Evolutionary conservation across 2,113 vertebrate genomes (phyloP).

Genomic region (Oxyura jamaicensis): DNA sequence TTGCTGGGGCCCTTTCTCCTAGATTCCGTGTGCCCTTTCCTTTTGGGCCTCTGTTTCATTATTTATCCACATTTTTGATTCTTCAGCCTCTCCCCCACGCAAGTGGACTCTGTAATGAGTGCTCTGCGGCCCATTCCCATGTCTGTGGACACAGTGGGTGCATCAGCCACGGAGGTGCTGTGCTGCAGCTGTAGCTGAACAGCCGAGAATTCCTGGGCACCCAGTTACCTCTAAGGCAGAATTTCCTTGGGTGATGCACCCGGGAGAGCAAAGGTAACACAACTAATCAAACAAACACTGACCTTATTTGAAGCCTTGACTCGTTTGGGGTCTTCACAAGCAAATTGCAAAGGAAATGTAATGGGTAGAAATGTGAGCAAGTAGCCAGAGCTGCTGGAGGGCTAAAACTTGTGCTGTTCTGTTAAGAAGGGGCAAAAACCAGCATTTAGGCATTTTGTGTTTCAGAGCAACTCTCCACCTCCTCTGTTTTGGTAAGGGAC

Average conservation of each 20-base stretch:
- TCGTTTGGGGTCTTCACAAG: not conserved
- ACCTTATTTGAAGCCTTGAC: not conserved
- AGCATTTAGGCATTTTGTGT: not conserved
- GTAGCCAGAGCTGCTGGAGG: not conserved
- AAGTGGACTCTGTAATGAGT: not conserved
- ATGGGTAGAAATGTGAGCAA: accelerated
- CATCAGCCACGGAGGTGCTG: not conserved
- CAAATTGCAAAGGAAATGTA: not conserved
- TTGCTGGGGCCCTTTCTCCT: not conserved
- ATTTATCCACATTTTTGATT: not conserved
- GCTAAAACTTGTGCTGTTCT: not conserved
- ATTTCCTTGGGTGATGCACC: not conserved
- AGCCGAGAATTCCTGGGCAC: not conserved
- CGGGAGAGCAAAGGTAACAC: not conserved
- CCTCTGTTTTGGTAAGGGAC: not conserved
- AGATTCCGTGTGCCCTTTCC: not conserved
- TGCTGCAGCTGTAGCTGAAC: not conserved
- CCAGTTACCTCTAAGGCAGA: accelerated
- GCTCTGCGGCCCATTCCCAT: accelerated
- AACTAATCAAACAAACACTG: not conserved
- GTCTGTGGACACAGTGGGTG: accelerated
- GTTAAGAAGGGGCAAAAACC: not conserved
- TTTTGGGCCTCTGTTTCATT: not conserved
- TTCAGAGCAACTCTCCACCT: not conserved
- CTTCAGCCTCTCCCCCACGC: not conserved